Evolutionary conservation across 1,140 invertebrate genomes (phyloP).

Genomic region (Pseudomyrmex cubaensis): DNA sequence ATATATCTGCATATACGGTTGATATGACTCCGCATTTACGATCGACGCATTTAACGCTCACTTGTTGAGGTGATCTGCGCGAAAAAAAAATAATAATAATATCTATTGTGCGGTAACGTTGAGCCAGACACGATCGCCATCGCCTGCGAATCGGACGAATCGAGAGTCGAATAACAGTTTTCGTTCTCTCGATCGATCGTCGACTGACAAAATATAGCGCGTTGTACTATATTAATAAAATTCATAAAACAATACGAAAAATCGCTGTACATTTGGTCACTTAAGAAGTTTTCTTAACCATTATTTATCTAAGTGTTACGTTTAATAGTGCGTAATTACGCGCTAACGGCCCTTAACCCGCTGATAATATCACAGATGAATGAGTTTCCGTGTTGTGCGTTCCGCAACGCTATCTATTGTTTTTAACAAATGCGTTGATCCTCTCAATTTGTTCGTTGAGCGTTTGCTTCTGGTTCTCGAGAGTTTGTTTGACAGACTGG

Average conservation of each 20-base stretch:
- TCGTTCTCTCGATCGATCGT: neutral
- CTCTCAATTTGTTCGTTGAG: slow-evolving; percentile 81
- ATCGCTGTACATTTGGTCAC: slow-evolving; percentile 74
- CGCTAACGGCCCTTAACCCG: slow-evolving; percentile 83
- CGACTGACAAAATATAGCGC: slow-evolving; percentile 14
- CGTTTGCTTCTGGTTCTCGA: slow-evolving; percentile 79
- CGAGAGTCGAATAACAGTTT: neutral
- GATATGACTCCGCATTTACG: slow-evolving; percentile 60
- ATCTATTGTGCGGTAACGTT: slow-evolving; percentile 45
- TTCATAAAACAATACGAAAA: slow-evolving; percentile 64
- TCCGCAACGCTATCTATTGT: slow-evolving; percentile 82
- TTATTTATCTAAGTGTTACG: slow-evolving; percentile 73
- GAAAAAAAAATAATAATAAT: slow-evolving; percentile 24
- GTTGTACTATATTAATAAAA: slow-evolving; percentile 51
- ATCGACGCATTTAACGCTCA: slow-evolving; percentile 1
- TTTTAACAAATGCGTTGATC: slow-evolving; percentile 80
- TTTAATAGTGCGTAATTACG: slow-evolving; percentile 68
- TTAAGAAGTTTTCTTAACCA: slow-evolving; percentile 60
- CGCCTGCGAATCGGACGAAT: neutral
- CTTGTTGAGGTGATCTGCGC: neutral
- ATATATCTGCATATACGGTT: slow-evolving; percentile 50
- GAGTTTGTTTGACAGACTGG: slow-evolving; percentile 74
- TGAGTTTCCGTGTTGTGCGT: slow-evolving; percentile 84
- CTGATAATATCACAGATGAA: slow-evolving; percentile 85
- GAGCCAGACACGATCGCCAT: slow-evolving; percentile 21